phyloP scores from a whole-genome alignment of 2,888 invertebrate species.

The Catocala sponsa region DNA sequence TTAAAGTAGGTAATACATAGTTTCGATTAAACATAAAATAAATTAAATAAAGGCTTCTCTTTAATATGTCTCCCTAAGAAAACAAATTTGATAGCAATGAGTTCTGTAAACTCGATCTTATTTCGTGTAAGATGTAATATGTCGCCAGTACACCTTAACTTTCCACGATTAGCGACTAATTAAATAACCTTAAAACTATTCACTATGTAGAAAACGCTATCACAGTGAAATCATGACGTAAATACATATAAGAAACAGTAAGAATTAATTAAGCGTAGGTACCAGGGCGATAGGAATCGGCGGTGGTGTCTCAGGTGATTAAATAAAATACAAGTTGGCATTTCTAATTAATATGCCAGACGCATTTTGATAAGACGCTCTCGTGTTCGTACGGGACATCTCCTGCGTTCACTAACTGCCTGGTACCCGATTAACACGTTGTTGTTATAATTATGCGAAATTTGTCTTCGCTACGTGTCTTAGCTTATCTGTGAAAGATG shows the following conservation, averaged over 20 bases:
- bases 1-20: no score
- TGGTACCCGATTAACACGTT: conserved; percentile 78
- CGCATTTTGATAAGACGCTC: conserved; percentile 76
- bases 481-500: background rate
- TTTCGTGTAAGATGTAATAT: no score
- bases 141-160: no score
- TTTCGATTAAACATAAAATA: no score
- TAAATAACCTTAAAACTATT: conserved; percentile 7
- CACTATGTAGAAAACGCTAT: conserved; percentile 48
- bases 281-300: conserved; percentile 76
- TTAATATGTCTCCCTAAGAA: no score
- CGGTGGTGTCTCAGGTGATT: conserved; percentile 80
- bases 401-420: conserved; percentile 72
- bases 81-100: no score
- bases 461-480: conserved; percentile 67
- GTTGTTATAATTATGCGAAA: conserved; percentile 73
- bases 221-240: conserved; percentile 49
- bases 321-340: conserved; percentile 84
- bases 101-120: no score
- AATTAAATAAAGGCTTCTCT: no score
- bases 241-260: conserved; percentile 66
- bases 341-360: conserved; percentile 86
- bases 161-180: background rate
- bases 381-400: conserved; percentile 67
- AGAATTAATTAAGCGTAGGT: conserved; percentile 80